Percentiles rank a stretch among this genome's conserved stretches.
Evolutionary conservation across 2,888 invertebrate species (phyloP).

Genomic region (Sabatieria punctata): DNA sequence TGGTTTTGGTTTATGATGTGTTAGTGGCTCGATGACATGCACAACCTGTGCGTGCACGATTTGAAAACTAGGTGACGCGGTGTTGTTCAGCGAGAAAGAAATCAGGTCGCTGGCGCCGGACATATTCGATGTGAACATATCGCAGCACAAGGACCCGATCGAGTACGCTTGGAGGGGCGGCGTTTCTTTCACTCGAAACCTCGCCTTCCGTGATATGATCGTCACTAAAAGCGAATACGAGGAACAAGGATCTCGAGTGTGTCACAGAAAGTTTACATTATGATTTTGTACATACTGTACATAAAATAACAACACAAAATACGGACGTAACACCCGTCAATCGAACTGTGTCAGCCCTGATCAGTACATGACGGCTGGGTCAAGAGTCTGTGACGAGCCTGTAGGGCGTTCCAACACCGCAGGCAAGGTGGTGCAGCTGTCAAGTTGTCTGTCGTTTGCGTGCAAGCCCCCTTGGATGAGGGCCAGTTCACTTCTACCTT

Average conservation of each 20-base stretch:
- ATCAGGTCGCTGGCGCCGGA: constrained; percentile 58
- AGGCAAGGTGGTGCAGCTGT: too few species aligned
- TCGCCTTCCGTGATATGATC: constrained; percentile 39
- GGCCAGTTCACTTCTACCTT: too few species aligned
- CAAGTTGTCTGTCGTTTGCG: too few species aligned
- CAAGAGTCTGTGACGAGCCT: too few species aligned
- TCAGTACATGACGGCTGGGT: too few species aligned
- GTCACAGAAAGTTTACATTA: background rate
- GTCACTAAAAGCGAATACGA: background rate
- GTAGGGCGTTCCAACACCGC: too few species aligned
- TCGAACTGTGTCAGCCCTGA: too few species aligned
- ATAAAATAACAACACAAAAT: too few species aligned
- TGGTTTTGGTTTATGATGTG: background rate
- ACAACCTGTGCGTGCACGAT: constrained; percentile 7
- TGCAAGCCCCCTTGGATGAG: too few species aligned
- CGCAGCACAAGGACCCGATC: constrained; percentile 51
- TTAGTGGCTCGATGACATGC: background rate
- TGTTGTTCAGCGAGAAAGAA: constrained; percentile 41
- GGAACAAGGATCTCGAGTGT: background rate
- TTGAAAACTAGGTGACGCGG: background rate
- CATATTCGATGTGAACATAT: constrained; percentile 56
- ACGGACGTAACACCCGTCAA: too few species aligned
- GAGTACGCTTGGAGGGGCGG: constrained; percentile 81
- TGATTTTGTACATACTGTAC: too few species aligned
- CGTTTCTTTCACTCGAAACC: too few species aligned